Base-by-base conservation (phyloP, 2,888 invertebrate species). In the Phrixothrix hirtus region DNA sequence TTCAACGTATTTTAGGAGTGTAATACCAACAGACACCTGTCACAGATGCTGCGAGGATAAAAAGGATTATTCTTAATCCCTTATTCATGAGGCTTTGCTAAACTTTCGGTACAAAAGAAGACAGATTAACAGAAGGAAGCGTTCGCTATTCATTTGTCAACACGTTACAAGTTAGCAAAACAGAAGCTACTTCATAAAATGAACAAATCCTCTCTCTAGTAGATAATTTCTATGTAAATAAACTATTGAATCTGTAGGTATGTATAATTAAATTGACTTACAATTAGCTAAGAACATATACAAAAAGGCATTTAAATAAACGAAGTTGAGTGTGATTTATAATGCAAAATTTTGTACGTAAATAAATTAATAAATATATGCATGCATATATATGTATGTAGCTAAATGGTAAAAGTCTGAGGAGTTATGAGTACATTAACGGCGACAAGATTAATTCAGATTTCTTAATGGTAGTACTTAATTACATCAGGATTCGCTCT, bases 51-150 rank as follows among this genome's bases (percentile, higher is more conserved):
- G 27, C n/a, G 29, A 37, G 38, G 43, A 53, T 52, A 48, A 53
- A 42, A 48, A 47, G 48, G 53, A 53, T 53, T 53, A 42, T 17
- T 38, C 30, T 44, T 53, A 53, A 53, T 53, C 48, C 48, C 43
- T 53, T 48, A 53, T 53, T 53, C 53, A 53, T 48, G 48, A 47
- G 43, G 48, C 53, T 47, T 46, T 39, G 11, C 47, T 47, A 53
- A 53, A 48, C 30, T 52, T 48, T 53, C 38, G 32, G 43, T 36
- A 48, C 32, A 53, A 44, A 45, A 51, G 47, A 43, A 47, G 41
- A 27, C 30, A 43, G 47, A 53, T 53, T 53, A 53, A 44, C 36
- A 42, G 30, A 26, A 47, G 46, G 52, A 53, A 53, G 38, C 34
- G 41, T 27, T 53, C 35, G 31, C 43, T 35, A 53, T 26, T 16